A percentile compares a stretch with the other conserved stretches of the same genome.
phyloP scores from a whole-genome alignment of 2,797 vertebrate genomes.

The Mus minutoides region DNA sequence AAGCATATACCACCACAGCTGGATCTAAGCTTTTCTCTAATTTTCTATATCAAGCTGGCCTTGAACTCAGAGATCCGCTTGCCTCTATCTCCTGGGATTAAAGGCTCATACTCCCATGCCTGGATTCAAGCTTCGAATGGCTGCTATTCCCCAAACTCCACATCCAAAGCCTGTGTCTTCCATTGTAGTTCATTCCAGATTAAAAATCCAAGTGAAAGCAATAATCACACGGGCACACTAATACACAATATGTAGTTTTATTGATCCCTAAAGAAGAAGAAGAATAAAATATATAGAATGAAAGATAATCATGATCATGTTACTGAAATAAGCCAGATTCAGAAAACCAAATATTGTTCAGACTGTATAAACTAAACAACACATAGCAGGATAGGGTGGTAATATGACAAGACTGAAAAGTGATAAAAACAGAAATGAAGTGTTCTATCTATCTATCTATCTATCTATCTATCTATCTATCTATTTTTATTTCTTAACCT shows the following conservation, averaged over 20 bases:
- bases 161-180: background rate
- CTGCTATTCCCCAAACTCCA: background rate
- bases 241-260: background rate
- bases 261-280: background rate
- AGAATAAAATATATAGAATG: background rate
- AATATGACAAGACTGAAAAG: background rate
- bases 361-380: background rate
- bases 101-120: background rate
- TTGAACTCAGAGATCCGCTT: background rate
- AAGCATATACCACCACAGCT: too few relatives aligned
- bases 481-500: too few relatives aligned
- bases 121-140: background rate
- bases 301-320: background rate
- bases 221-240: accelerated
- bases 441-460: background rate
- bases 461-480: background rate
- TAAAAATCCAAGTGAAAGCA: background rate
- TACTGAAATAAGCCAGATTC: background rate
- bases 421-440: background rate
- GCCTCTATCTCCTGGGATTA: background rate
- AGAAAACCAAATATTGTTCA: too few relatives aligned
- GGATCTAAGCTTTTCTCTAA: too few relatives aligned
- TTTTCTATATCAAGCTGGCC: background rate
- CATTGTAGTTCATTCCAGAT: background rate
- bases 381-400: background rate